These are phyloP conservation scores for Periparus ater DNA, from an alignment of 2,797 vertebrate genomes.

Conservation along the genomic window DNA sequence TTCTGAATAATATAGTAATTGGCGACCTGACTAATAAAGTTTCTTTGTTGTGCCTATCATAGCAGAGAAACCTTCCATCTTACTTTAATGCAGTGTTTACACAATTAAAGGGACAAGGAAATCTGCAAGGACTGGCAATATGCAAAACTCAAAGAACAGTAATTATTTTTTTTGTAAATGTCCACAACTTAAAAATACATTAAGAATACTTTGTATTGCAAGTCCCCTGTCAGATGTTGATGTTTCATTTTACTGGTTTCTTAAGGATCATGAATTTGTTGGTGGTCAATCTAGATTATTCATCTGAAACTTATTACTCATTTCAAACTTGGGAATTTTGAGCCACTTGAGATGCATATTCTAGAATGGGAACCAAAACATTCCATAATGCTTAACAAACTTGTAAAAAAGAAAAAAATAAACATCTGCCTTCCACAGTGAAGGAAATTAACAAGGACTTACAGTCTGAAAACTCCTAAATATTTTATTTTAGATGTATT, in stretches of 20 bases:
- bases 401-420: conserved; percentile 71
- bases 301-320: conserved; percentile 34
- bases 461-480: conserved; percentile 36
- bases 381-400: conserved; percentile 57
- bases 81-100: conserved; percentile 28
- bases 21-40: conserved; percentile 72
- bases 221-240: conserved; percentile 18
- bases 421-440: conserved; percentile 37
- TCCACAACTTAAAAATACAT: conserved; percentile 33
- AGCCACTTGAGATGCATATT: conserved; percentile 58
- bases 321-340: conserved; percentile 60
- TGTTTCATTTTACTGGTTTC: conserved; percentile 57
- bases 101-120: conserved; percentile 42
- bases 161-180: background rate
- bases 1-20: conserved; percentile 70
- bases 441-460: conserved; percentile 39
- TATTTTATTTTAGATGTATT: conserved; percentile 52
- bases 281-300: conserved; percentile 54
- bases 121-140: background rate
- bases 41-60: conserved; percentile 57
- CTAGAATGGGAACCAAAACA: conserved; percentile 62
- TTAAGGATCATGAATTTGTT: conserved; percentile 50
- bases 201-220: background rate
- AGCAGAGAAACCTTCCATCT: conserved; percentile 34
- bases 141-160: conserved; percentile 31